phyloP scores from a whole-genome alignment of 2,113 vertebrate genomes.

The Ramphastos sulfuratus region DNA sequence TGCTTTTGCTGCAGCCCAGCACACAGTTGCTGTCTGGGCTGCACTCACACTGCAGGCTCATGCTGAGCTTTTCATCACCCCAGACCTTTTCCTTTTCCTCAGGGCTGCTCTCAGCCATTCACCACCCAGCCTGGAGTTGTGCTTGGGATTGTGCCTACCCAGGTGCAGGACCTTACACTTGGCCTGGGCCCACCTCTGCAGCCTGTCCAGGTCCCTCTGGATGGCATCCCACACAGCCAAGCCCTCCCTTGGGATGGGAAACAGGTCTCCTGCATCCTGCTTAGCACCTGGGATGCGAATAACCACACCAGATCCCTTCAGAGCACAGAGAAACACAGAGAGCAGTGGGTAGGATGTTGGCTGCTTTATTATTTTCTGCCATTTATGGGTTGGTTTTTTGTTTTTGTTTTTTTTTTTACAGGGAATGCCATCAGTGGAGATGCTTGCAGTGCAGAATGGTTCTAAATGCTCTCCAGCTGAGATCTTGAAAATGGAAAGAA shows the following conservation, averaged over 20 bases:
- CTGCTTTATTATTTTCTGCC: constrained; percentile 68
- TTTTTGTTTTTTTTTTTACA: constrained; percentile 75
- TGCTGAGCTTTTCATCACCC: too few species aligned
- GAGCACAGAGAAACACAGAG: constrained; percentile 18
- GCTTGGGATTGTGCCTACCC: too few species aligned
- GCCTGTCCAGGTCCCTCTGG: too few species aligned
- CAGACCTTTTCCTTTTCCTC: too few species aligned
- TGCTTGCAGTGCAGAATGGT: constrained; percentile 79
- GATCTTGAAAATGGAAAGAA: constrained; percentile 88
- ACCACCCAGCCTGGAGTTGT: too few species aligned
- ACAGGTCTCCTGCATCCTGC: background rate
- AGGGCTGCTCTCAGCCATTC: too few species aligned
- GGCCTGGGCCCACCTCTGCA: too few species aligned
- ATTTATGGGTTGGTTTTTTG: background rate
- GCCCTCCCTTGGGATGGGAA: background rate
- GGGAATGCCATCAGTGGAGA: constrained; percentile 83
- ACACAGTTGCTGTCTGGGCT: too few species aligned
- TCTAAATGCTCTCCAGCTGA: constrained; percentile 84
- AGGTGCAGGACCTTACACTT: too few species aligned
- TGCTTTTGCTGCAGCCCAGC: too few species aligned
- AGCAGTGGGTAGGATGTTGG: constrained; percentile 37
- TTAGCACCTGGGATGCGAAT: background rate
- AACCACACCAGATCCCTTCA: background rate
- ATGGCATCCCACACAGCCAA: background rate
- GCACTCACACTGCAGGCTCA: too few species aligned